Conservation (phyloP, 1,140 invertebrate species). For the Metopolophium dirhodum region DNA sequence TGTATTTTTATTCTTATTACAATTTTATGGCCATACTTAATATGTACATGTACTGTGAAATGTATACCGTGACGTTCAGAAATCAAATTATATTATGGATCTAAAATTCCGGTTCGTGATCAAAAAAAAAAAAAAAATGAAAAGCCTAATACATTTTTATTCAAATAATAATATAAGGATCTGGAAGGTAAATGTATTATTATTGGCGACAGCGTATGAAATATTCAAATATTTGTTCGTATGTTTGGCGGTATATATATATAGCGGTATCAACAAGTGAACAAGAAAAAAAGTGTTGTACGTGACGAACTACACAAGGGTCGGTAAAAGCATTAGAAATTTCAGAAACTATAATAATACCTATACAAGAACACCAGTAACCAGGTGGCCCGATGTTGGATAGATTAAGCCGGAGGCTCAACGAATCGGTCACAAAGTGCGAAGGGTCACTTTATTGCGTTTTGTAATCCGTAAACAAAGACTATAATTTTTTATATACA, state of each 20-base stretch:
- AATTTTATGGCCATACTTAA: neutral
- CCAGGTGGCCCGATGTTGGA: neutral
- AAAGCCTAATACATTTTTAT: neutral
- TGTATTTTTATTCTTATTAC: slow-evolving; percentile 1
- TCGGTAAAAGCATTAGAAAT: slow-evolving; percentile 4
- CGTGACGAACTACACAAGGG: neutral
- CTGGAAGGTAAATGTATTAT: neutral
- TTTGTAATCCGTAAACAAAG: neutral
- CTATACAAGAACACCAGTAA: neutral
- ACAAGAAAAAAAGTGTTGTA: neutral
- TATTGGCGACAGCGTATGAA: neutral
- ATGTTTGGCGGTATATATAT: too few relatives aligned
- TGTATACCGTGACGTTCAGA: neutral
- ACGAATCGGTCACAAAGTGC: slow-evolving; percentile 29
- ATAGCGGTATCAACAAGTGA: neutral
- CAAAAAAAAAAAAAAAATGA: neutral
- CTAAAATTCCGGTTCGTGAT: neutral
- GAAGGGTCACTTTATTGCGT: neutral
- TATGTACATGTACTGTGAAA: neutral
- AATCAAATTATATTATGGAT: neutral
- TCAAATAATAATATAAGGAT: neutral
- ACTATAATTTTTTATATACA: neutral
- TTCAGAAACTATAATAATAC: neutral
- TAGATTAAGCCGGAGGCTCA: slow-evolving; percentile 19
- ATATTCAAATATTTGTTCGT: neutral